Evolutionary conservation across 2,113 vertebrate species (phyloP).

Genomic region (Sinosuthora webbiana): DNA sequence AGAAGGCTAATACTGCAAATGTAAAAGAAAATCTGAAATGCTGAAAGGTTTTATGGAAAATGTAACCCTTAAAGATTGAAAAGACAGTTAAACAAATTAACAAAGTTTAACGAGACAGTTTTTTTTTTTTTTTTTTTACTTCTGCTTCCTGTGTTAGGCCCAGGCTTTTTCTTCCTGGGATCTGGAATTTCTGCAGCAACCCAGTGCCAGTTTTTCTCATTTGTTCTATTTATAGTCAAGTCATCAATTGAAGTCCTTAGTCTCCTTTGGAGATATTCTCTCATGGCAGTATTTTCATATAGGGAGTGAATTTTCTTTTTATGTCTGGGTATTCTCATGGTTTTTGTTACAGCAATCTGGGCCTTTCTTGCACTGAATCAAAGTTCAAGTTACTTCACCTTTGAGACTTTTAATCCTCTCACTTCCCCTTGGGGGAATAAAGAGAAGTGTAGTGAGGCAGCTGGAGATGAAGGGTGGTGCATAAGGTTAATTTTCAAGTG

Average conservation of each 20-base stretch:
- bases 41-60: neutral
- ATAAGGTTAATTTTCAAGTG: constrained; percentile 44
- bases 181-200: neutral
- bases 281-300: neutral
- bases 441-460: neutral
- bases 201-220: neutral
- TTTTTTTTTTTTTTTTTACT: neutral
- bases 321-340: neutral
- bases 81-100: neutral
- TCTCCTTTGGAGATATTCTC: neutral
- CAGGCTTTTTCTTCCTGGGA: neutral
- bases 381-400: neutral
- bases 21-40: neutral
- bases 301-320: neutral
- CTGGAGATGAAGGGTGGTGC: neutral
- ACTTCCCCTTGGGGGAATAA: neutral
- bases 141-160: neutral
- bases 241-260: neutral
- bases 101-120: neutral
- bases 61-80: neutral
- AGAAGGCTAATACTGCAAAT: neutral
- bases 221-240: neutral
- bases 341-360: neutral
- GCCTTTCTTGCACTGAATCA: neutral
- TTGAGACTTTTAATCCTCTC: neutral